Percentiles rank a stretch among this genome's conserved stretches.
These are phyloP conservation scores for Apamea epomidion DNA, from an alignment of 2,888 invertebrate species.

Conservation along the genomic window DNA sequence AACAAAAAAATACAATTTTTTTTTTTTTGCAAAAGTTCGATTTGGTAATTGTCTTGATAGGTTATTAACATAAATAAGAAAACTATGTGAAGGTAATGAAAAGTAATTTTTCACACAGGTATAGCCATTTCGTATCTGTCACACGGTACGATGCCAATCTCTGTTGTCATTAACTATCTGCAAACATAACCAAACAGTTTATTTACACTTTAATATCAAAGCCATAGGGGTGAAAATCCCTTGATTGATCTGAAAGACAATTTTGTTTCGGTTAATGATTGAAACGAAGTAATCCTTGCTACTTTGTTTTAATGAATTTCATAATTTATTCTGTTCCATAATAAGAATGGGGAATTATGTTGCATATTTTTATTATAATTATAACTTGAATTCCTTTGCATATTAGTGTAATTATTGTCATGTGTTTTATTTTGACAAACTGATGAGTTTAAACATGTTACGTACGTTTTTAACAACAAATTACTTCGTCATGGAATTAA, in stretches of 20 bases:
- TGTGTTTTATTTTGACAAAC: constrained; percentile 9
- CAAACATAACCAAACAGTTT: constrained; percentile 36
- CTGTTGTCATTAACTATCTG: constrained; percentile 70
- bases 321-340: constrained; percentile 51
- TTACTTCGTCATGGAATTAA: not conserved
- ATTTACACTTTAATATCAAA: not conserved
- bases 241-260: not conserved
- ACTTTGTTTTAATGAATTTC: constrained; percentile 65
- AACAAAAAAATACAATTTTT: not conserved
- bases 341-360: constrained; percentile 36
- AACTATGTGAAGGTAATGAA: constrained; percentile 57
- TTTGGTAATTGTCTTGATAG: not conserved
- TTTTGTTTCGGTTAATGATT: constrained; percentile 61
- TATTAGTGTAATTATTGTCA: constrained; percentile 29
- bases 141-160: constrained; percentile 73
- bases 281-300: constrained; percentile 53
- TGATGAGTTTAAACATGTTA: not conserved
- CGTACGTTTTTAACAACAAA: not conserved
- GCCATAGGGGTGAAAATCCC: constrained; percentile 24
- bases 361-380: constrained; percentile 35
- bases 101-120: constrained; percentile 76
- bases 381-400: constrained; percentile 28
- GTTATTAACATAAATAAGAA: constrained; percentile 36
- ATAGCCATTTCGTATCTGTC: constrained; percentile 79
- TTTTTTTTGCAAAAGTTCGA: not conserved